A percentile compares a stretch with the other conserved stretches of the same genome.
phyloP scores from a whole-genome alignment of 2,797 vertebrate species.

The Sorex maritimensis region DNA sequence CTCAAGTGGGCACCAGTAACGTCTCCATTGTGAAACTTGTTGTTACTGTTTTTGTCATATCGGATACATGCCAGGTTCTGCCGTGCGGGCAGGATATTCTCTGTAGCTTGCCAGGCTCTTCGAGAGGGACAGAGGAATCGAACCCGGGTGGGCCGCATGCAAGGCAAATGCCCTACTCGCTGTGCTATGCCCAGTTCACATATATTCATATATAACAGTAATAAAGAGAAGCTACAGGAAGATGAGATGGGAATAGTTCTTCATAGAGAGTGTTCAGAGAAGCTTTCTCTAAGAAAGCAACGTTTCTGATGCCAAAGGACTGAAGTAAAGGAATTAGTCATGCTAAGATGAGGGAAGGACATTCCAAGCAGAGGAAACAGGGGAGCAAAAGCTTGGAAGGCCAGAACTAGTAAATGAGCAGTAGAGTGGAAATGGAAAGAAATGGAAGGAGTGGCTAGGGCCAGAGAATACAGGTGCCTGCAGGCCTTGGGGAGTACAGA shows the following conservation, averaged over 20 bases:
- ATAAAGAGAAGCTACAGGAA: neutral
- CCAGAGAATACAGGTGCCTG: neutral
- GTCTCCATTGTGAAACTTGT: too few species aligned
- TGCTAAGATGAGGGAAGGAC: neutral
- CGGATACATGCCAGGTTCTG: too few species aligned
- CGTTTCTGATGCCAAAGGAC: neutral
- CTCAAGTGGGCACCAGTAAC: too few species aligned
- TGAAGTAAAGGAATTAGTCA: constrained; percentile 7
- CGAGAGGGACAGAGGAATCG: too few species aligned
- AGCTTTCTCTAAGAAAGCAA: constrained; percentile 10
- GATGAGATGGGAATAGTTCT: neutral
- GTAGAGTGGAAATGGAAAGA: neutral
- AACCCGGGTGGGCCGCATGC: too few species aligned
- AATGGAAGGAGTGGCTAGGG: neutral
- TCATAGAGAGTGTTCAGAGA: neutral
- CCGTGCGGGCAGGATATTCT: too few species aligned
- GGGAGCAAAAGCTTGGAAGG: neutral
- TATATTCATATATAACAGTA: neutral
- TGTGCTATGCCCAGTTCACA: too few species aligned
- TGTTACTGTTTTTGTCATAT: too few species aligned
- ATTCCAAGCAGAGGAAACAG: neutral
- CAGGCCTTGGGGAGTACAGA: neutral
- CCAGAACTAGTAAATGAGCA: neutral
- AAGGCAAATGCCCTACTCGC: too few species aligned
- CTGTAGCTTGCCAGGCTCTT: too few species aligned